Percentiles rank a stretch among this genome's conserved stretches.
These are phyloP conservation scores for Enteromius mattozi DNA, from an alignment of 2,797 vertebrate species.

Conservation along the genomic window DNA sequence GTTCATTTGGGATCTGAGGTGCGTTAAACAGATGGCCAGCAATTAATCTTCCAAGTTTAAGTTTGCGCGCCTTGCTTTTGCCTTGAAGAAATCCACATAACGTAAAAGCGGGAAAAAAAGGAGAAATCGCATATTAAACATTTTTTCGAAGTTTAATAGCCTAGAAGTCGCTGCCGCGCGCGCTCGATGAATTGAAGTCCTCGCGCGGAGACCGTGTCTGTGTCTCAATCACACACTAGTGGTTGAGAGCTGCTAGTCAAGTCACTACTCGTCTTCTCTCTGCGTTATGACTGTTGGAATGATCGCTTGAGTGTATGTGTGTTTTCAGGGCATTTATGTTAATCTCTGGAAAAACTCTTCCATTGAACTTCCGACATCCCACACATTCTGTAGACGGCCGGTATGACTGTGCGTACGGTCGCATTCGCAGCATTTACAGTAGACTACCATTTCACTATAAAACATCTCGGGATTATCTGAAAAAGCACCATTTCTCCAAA, in stretches of 20 bases:
- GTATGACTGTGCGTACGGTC: conserved; percentile 32
- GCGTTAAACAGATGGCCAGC: not conserved
- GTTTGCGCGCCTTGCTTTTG: not conserved
- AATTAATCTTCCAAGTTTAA: not conserved
- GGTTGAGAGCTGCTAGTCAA: conserved; percentile 4
- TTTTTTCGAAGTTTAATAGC: not conserved
- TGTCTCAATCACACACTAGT: not conserved
- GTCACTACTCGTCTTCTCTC: conserved; percentile 2
- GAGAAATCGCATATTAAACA: not conserved
- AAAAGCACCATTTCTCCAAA: not conserved
- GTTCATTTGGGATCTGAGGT: not conserved
- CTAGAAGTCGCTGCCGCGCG: not conserved
- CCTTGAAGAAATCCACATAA: not conserved
- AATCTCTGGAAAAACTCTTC: conserved; percentile 42
- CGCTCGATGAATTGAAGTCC: not conserved
- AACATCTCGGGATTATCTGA: not conserved
- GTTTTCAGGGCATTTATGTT: conserved; percentile 24
- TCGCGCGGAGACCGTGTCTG: not conserved
- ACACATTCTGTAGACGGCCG: conserved; percentile 3
- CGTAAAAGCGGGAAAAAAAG: not conserved
- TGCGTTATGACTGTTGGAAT: conserved; percentile 42
- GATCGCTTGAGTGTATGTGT: not conserved
- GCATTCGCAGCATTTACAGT: not conserved
- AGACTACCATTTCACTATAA: not conserved
- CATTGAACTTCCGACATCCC: conserved; percentile 41